Base-by-base conservation (phyloP, 2,888 invertebrate species). In the Bombyx huttoni region DNA sequence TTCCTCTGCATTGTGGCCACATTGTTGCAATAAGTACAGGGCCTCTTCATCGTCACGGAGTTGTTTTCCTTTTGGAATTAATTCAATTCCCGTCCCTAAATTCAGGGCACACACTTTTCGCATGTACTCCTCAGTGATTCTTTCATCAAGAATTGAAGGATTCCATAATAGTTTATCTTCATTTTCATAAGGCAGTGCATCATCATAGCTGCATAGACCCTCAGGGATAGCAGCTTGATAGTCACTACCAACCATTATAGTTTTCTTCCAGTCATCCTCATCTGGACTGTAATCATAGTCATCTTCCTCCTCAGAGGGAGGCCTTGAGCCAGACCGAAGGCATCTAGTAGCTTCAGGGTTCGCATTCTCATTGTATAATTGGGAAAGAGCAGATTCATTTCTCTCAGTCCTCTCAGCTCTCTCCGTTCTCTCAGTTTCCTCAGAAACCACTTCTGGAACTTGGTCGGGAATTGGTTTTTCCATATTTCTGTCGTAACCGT, bases 81-180 rank as follows among this genome's bases (percentile, higher is more conserved):
- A 90, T 52, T 85, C 83, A 24, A 87, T 62, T 3, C 89, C 88
- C 48, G 74, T 68, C 13, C 75, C 77, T 40, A 75, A 85, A 68
- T 70, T 91, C 82, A 75, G 86, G 63, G 74, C 84, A 75, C 69
- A 89, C 73, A 70, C 90, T 86, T 89, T 93, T 69, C 88, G 90
- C 70, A 98, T 90, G 75, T 96, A 98, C 48, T 94, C 93, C 71
- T 97, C 96, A 14, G 95, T 94, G 54, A 91, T 89, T 48, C 89
- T 89, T 68, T 93, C 93, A 45, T 91, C 91, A 52, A 97, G 87
- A 58, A 92, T 91, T 61, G 90, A 91, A 0, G 98, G 97, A 73
- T 97, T 96, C 98, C 98, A 98, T 9, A 98, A 84, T 51, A 98
- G 89, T 81, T 97, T 96, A 73, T 98, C 98, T 73, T 98, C 97